Conservation (phyloP, 2,888 invertebrate species). For the Zaprionus obscuricornis region DNA sequence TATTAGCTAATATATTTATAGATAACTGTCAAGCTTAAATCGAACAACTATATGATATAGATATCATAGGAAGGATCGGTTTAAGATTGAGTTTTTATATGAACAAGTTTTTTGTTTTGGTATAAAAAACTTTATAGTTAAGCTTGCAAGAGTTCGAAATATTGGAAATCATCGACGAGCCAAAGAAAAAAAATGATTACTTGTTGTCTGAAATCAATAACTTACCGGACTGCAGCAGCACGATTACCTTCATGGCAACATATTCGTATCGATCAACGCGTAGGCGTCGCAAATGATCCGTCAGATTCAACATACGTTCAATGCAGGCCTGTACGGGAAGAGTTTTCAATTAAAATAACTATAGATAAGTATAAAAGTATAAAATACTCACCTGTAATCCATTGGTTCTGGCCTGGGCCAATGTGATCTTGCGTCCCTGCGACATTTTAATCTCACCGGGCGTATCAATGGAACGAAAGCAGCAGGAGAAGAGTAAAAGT, state of each 20-base stretch:
- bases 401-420: constrained; percentile 83
- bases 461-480: constrained; percentile 95
- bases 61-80: no score
- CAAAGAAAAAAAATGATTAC: no score
- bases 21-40: no score
- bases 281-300: constrained; percentile 94
- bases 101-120: no score
- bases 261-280: constrained; percentile 98
- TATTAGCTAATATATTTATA: no score
- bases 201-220: no score
- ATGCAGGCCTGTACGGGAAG: constrained; percentile 91
- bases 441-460: constrained; percentile 93
- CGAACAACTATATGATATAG: no score
- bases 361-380: background rate
- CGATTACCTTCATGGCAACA: constrained; percentile 97
- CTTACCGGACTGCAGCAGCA: constrained; percentile 94
- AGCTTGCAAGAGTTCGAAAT: no score
- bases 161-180: no score
- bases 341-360: background rate
- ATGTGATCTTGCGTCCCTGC: constrained; percentile 82
- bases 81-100: no score
- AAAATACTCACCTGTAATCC: constrained; percentile 84
- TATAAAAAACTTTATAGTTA: no score
- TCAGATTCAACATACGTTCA: constrained; percentile 96
- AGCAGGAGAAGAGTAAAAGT: constrained; percentile 94